phyloP scores from a whole-genome alignment of 2,888 invertebrate genomes.

The Yponomeuta cagnagella region DNA sequence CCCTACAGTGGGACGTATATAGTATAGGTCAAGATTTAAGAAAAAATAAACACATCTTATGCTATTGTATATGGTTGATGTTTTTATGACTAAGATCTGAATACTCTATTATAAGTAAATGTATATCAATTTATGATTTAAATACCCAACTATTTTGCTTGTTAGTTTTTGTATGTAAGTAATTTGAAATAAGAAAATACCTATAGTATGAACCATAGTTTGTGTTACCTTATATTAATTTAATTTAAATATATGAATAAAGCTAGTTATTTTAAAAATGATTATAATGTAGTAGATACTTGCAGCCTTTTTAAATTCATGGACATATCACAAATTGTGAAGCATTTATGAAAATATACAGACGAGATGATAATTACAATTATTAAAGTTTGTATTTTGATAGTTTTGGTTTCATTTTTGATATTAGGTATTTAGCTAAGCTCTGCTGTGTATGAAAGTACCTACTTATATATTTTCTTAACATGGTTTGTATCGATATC shows the following conservation, averaged over 20 bases:
- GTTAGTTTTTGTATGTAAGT: background rate
- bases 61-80: background rate
- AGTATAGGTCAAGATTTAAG: too few relatives aligned
- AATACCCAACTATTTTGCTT: background rate
- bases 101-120: background rate
- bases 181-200: background rate
- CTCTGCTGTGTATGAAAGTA: too few relatives aligned
- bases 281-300: background rate
- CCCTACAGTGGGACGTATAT: too few relatives aligned
- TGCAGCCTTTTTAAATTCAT: background rate
- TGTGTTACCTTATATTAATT: background rate
- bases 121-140: background rate
- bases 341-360: conserved; percentile 4
- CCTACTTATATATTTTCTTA: too few relatives aligned
- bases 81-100: background rate
- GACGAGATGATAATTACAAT: background rate
- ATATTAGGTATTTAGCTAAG: too few relatives aligned
- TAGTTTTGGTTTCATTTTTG: background rate
- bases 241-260: too few relatives aligned
- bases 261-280: background rate
- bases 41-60: too few relatives aligned
- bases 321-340: background rate
- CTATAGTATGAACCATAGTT: background rate
- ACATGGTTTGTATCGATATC: too few relatives aligned
- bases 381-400: background rate